phyloP scores from a whole-genome alignment of 2,113 vertebrate genomes.

The Merops nubicus region DNA sequence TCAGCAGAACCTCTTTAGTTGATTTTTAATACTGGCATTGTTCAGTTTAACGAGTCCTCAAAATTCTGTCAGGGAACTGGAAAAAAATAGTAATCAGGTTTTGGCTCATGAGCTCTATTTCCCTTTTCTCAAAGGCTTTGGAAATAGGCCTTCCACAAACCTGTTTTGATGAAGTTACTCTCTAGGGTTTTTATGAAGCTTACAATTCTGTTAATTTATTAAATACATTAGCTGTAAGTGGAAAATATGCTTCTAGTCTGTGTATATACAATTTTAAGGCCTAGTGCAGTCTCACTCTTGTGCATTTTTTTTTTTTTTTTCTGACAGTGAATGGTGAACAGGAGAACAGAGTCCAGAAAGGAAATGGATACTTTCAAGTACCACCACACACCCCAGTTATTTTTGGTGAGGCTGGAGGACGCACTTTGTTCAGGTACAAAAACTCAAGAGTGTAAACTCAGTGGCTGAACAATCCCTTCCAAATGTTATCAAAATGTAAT shows the following conservation, averaged over 20 bases:
- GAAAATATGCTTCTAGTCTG: neutral
- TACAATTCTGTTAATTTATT: neutral
- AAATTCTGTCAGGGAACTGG: neutral
- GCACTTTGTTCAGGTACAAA: constrained; percentile 93
- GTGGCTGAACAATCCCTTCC: neutral
- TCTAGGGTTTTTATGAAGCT: neutral
- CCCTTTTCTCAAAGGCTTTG: neutral
- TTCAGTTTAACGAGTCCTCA: neutral
- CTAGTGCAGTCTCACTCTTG: neutral
- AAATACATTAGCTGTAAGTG: neutral
- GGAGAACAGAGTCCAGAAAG: constrained; percentile 94
- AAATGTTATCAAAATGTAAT: neutral
- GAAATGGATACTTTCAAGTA: constrained; percentile 99
- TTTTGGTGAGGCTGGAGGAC: constrained; percentile 95
- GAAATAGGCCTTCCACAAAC: neutral
- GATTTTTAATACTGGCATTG: neutral
- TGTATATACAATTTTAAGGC: neutral
- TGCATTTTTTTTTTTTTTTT: neutral
- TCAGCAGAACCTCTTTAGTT: neutral
- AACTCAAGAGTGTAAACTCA: neutral
- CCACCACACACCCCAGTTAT: constrained; percentile 98
- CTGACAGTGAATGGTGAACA: constrained; percentile 92
- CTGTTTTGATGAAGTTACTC: neutral
- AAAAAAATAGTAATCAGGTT: neutral
- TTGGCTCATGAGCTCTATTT: neutral